These are phyloP conservation scores for Rhynchopsitta pachyrhyncha DNA, from an alignment of 2,113 vertebrate species.

Conservation along the genomic window DNA sequence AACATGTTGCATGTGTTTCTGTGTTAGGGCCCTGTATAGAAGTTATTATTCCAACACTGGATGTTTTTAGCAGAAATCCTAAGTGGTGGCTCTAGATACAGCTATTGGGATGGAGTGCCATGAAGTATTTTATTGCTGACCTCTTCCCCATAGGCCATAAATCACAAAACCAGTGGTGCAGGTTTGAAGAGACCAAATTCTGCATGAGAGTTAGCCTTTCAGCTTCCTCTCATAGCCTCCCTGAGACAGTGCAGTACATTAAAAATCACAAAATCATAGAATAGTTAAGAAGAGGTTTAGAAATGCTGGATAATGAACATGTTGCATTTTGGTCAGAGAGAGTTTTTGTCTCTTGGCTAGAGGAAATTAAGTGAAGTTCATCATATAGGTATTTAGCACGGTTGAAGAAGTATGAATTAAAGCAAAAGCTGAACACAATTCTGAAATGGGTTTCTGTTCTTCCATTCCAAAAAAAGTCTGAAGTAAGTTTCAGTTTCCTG, in stretches of 20 bases:
- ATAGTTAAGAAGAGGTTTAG: neutral
- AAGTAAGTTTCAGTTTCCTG: slow-evolving; percentile 27
- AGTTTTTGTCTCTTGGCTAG: neutral
- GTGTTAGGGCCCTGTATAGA: neutral
- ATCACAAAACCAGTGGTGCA: neutral
- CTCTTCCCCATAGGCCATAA: neutral
- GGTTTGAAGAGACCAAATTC: neutral
- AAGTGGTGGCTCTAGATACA: neutral
- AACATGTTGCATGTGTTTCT: neutral
- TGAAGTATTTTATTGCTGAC: neutral
- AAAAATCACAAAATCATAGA: neutral
- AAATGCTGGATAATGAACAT: neutral
- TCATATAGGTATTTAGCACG: neutral
- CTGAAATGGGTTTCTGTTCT: neutral
- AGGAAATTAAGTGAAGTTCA: neutral
- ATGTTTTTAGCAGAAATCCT: neutral
- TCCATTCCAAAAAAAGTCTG: neutral
- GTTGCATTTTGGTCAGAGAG: neutral
- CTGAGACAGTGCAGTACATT: neutral
- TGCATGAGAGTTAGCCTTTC: neutral
- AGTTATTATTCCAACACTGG: neutral
- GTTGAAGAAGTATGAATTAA: neutral
- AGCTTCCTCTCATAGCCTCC: neutral
- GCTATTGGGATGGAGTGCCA: neutral
- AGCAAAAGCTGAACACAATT: neutral